Percentiles rank a stretch among this genome's conserved stretches.
phyloP scores from a whole-genome alignment of 2,888 invertebrate species.

The Hydrotaea diabolus region DNA sequence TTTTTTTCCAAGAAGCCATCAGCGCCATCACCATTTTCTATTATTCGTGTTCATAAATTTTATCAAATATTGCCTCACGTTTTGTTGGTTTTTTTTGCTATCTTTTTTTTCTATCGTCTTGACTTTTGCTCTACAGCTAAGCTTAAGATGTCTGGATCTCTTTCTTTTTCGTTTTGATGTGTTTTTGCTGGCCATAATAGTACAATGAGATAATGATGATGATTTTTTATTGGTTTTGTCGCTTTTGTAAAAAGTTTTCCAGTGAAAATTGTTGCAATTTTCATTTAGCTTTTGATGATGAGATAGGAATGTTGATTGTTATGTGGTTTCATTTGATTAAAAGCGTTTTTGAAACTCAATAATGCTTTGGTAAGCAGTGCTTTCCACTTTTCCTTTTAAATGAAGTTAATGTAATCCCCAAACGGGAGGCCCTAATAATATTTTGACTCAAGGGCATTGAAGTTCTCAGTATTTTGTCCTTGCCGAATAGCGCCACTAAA shows the following conservation, averaged over 20 bases:
- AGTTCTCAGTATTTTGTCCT: no score
- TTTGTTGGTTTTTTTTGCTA: not conserved
- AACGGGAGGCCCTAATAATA: no score
- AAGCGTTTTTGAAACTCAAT: no score
- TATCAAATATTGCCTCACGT: conserved; percentile 67
- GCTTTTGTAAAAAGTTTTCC: conserved; percentile 9
- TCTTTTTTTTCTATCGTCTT: not conserved
- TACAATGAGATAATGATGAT: conserved; percentile 60
- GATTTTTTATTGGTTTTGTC: conserved; percentile 54
- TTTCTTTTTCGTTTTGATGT: no score
- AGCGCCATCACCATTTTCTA: conserved; percentile 58
- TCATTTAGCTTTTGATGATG: not conserved
- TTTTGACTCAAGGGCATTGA: no score
- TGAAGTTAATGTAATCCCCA: no score
- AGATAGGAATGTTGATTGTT: not conserved
- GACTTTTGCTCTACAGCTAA: conserved; percentile 43
- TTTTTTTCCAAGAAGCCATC: conserved; percentile 43
- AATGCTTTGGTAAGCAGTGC: no score
- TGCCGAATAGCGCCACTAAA: no score
- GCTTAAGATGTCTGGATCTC: conserved; percentile 66
- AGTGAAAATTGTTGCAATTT: conserved; percentile 27
- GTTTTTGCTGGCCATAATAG: not conserved
- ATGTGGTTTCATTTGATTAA: no score
- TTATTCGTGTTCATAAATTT: conserved; percentile 78
- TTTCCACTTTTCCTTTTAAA: no score